Conservation (phyloP, 2,888 invertebrate species). For the Balanococcus diminutus region DNA sequence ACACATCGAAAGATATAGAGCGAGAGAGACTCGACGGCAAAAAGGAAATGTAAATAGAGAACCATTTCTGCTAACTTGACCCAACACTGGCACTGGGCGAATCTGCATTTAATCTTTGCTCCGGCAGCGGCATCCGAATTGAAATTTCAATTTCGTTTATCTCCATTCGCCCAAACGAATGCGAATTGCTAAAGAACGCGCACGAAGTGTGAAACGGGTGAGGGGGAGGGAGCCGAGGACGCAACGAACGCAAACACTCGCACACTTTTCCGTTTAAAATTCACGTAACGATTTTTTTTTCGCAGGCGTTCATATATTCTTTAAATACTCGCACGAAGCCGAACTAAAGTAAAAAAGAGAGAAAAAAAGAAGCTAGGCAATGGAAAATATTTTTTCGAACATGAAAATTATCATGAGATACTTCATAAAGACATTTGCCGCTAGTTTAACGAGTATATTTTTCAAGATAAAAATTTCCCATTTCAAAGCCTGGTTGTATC, state of each 20-base stretch:
- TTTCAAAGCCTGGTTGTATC: background rate
- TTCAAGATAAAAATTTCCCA: background rate
- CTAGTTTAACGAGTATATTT: slow-evolving; percentile 3
- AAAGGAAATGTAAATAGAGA: slow-evolving; percentile 22
- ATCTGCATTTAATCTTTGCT: slow-evolving; percentile 8
- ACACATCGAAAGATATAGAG: background rate
- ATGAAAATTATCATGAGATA: background rate
- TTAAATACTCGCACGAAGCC: background rate
- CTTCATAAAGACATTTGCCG: slow-evolving; percentile 14
- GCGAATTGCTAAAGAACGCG: background rate
- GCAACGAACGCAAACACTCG: background rate
- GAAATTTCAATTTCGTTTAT: slow-evolving; percentile 27
- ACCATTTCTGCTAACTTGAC: slow-evolving; percentile 6
- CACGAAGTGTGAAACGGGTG: background rate
- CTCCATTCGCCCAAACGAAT: background rate
- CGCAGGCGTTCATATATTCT: background rate
- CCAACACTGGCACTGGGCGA: background rate
- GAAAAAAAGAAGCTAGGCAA: background rate
- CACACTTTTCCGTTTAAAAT: background rate
- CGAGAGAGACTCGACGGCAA: background rate
- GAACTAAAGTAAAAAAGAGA: too few relatives aligned
- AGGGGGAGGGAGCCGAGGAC: too few relatives aligned
- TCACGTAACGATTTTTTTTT: background rate
- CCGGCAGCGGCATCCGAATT: background rate
- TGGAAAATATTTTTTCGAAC: background rate